A percentile compares a stretch with the other conserved stretches of the same genome.
Evolutionary conservation across 2,888 invertebrate genomes (phyloP).

Genomic region (Rhimphoctona megacephalus): DNA sequence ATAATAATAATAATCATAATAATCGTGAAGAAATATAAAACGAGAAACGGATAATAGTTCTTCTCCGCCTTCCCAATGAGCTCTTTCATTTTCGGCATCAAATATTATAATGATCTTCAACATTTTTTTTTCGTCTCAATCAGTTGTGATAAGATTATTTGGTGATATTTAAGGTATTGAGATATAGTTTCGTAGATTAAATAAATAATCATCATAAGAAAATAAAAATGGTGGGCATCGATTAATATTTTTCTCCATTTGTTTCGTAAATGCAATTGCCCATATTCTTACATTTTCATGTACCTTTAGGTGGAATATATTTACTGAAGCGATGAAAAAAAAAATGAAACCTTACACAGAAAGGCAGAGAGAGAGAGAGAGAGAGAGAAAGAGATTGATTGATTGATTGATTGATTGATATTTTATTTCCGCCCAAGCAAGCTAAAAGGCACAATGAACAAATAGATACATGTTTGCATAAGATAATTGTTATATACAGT

Average conservation of each 20-base stretch:
- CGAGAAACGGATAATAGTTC: conserved; percentile 64
- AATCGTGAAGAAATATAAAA: conserved; percentile 64
- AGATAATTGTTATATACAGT: too few species aligned
- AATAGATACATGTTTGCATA: too few species aligned
- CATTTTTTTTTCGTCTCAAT: conserved; percentile 1
- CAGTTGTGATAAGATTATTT: neutral
- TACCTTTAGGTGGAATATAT: neutral
- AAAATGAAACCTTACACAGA: conserved; percentile 3
- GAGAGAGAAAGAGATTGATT: too few species aligned
- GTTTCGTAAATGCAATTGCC: neutral
- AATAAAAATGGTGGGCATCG: neutral
- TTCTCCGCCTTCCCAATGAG: conserved; percentile 54
- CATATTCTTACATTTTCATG: conserved; percentile 72
- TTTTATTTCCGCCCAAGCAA: too few species aligned
- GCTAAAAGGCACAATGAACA: too few species aligned
- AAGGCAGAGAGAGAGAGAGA: neutral
- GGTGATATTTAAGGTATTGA: neutral
- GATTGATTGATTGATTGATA: too few species aligned
- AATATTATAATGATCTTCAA: conserved; percentile 12
- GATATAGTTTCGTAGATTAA: neutral
- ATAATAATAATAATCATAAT: conserved; percentile 44
- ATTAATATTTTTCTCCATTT: neutral
- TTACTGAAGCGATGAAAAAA: conserved; percentile 10
- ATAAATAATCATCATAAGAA: neutral
- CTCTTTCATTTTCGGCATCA: conserved; percentile 27